Base-by-base conservation (phyloP, 2,797 vertebrate genomes). In the Hoplostethus atlanticus region DNA sequence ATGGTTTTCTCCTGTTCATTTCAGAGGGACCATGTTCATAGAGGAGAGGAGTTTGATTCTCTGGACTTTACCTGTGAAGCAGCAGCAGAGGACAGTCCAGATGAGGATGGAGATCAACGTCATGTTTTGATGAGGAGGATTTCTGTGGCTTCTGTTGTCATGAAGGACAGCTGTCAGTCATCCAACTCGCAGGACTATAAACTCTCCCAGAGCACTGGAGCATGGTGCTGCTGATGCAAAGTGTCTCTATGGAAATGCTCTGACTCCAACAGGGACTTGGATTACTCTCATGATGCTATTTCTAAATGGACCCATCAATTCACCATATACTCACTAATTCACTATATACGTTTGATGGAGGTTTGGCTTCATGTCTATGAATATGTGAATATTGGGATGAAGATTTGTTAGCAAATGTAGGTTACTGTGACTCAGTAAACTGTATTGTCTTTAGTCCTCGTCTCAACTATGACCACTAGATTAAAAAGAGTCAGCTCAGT, bases 191-290 rank as follows among this genome's bases (percentile, higher is more conserved):
- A 69, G 69, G 57, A 66, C 58, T 73, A 79, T 79, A 79, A 79
- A 76, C 21, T 63, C 28, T 62, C 58, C 68, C 55, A 68, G 64
- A 65, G 65, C 62, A 71, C 46, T 76, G 78, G 70, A 65, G 68
- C 69, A 53, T 72, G 68, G 59, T 42, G 59, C 46, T 73, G 65
- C 44, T 55, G 55, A 81, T 72, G 73, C 78, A 72, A 71, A 63
- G 30, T 44, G 48, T 67, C 58, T 73, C 46, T 63, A 76, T 76
- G 78, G 72, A 80, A 71, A 73, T 74, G 55, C 34, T 34, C 34
- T 34, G 34, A 34, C 34, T 34, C 34, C 34, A 34, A 34, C 34
- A 34, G 34, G 34, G 34, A 34, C 34, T 34, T 34, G 34, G 34
- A 34, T 34, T 34, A 34, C 46, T 47, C 46, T 47, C 12, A 47